Evolutionary conservation across 92 coral and sea anemone genomes (phyloP), one percentile per base, ranked within the genome.

Genomic region (Epizoanthus ramosus): DNA sequence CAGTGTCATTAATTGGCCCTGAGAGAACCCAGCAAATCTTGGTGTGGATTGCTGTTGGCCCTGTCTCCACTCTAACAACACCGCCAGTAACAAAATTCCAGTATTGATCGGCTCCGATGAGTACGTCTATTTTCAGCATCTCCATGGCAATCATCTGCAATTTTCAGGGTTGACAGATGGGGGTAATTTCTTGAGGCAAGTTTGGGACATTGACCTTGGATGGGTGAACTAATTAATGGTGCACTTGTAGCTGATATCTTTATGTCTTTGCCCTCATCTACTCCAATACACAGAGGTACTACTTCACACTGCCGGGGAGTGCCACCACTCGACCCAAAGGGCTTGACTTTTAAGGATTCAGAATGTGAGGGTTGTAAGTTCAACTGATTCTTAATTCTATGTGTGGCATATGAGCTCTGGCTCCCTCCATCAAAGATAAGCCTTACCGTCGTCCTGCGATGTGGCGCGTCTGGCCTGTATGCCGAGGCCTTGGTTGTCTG

Each of bases 391-490:
- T 75, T 88, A 14, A 93, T 85, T 74, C 84, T 68, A 14, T 73
- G 53, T 59, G 89, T 76, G 73, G 86, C 71, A 71, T 88, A 88
- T 14, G 92, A 79, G 41, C 92, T 73, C 75, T 93, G 94, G 31
- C 90, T 88, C 68, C 80, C 90, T 64, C 92, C 84, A 70, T 93
- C 89, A 47, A 90, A 79, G 52, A 93, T 83, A 24, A 90, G 21
- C 83, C 94, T 74, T 53, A 80, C 92, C 21, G 70, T 84, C 77
- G 87, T 85, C 28, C 52, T 60, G 19, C 69, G 82, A 41, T 66
- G 68, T 71, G 85, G 73, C 33, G 15, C 22, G 14, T 43, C 71
- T 4, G 86, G 88, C 25, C 73, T 83, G n/a, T 81, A 53, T 63
- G 72, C 88, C 25, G 60, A 83, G 52, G 88, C 90, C 63, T 73